Evolutionary conservation across 2,888 invertebrate genomes (phyloP).

Genomic region (Lasioglossum leucozonium): DNA sequence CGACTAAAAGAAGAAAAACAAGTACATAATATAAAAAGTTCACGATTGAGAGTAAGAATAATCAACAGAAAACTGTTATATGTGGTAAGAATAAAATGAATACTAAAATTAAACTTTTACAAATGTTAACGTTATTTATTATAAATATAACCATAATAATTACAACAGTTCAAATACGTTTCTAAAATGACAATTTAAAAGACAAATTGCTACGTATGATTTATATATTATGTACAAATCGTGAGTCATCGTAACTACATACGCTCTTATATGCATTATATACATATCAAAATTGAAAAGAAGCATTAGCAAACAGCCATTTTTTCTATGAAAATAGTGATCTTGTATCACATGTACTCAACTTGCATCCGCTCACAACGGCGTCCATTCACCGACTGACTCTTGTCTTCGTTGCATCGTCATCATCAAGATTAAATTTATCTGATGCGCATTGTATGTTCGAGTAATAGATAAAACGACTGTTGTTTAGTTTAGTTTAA

Average conservation of each 20-base stretch:
- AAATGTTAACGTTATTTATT: constrained; percentile 9
- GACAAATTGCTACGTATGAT: background rate
- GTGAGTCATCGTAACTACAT: background rate
- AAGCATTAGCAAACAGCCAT: constrained; percentile 13
- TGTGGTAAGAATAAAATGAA: background rate
- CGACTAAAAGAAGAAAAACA: background rate
- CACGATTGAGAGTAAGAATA: background rate
- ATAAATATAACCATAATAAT: constrained; percentile 13
- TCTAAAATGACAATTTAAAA: background rate
- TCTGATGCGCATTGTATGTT: constrained; percentile 3
- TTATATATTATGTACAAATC: background rate
- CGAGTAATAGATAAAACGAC: background rate
- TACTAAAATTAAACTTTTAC: background rate
- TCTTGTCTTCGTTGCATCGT: too few relatives aligned
- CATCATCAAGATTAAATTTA: background rate
- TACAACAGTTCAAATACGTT: constrained; percentile 1
- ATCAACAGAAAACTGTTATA: background rate
- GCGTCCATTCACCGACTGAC: too few relatives aligned
- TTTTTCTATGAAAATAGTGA: constrained; percentile 31
- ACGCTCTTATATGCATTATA: background rate
- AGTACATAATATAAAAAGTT: background rate
- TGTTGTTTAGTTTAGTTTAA: background rate
- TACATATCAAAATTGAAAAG: background rate
- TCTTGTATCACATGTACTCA: constrained; percentile 11
- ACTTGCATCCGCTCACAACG: too few relatives aligned